phyloP scores from a whole-genome alignment of 2,113 vertebrate genomes.

The Sapajus apella region DNA sequence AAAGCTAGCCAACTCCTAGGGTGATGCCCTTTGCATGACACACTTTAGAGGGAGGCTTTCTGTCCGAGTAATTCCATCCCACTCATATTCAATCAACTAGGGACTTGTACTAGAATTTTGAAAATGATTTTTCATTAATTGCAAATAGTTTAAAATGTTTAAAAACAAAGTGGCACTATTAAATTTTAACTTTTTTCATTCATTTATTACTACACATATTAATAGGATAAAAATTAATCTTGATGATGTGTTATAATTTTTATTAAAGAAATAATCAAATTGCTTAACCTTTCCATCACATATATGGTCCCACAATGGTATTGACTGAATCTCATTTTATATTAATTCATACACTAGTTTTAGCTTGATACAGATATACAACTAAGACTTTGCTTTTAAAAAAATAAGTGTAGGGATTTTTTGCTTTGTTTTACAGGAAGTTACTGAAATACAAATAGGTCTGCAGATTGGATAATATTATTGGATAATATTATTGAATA shows the following conservation, averaged over 20 bases:
- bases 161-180: neutral
- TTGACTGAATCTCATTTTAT: neutral
- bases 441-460: neutral
- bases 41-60: no score
- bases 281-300: neutral
- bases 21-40: neutral
- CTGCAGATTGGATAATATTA: neutral
- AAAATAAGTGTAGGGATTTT: neutral
- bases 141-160: neutral
- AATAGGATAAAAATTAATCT: neutral
- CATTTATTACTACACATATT: neutral
- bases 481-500: neutral
- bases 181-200: constrained; percentile 18
- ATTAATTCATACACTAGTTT: constrained; percentile 19
- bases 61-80: neutral
- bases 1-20: neutral
- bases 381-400: neutral
- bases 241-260: neutral
- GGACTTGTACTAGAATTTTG: neutral
- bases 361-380: neutral
- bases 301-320: neutral
- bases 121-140: neutral
- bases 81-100: neutral
- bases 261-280: neutral
- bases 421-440: neutral